These are phyloP conservation scores for Onychorhynchus coronatus DNA, from an alignment of 2,113 vertebrate genomes.

Conservation along the genomic window DNA sequence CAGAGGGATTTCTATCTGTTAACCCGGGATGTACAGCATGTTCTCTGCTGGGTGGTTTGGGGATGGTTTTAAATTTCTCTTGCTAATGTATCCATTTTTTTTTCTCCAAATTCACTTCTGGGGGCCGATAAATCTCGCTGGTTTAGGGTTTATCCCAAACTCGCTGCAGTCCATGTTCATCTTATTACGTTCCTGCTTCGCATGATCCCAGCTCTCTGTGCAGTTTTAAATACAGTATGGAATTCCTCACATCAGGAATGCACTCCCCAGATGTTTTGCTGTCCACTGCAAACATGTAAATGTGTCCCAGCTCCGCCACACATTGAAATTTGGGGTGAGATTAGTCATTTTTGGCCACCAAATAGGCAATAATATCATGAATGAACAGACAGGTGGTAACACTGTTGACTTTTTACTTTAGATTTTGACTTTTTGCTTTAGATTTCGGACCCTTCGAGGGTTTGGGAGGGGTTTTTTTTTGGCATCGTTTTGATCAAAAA, in stretches of 20 bases:
- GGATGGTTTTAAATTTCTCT: not conserved
- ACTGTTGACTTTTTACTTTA: not conserved
- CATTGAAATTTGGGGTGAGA: not conserved
- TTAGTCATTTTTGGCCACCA: accelerated
- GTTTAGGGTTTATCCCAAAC: not conserved
- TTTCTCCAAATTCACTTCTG: not conserved
- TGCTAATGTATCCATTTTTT: not conserved
- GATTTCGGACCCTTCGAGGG: not conserved
- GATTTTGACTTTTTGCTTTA: not conserved
- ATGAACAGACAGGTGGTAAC: not conserved
- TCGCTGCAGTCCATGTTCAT: not conserved
- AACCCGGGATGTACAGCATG: not conserved
- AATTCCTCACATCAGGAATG: not conserved
- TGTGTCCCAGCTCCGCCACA: accelerated
- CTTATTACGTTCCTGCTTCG: not conserved
- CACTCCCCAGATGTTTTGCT: not conserved
- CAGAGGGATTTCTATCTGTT: not conserved
- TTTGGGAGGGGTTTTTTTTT: not conserved
- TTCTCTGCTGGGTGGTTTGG: not conserved
- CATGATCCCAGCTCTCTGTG: not conserved
- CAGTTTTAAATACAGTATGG: not conserved
- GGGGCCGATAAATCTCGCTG: not conserved
- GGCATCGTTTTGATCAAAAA: not conserved
- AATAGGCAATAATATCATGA: not conserved
- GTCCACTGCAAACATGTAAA: not conserved